A percentile compares a stretch with the other conserved stretches of the same genome.
phyloP scores from a whole-genome alignment of 2,797 vertebrate genomes.

The Phoeniculus purpureus region DNA sequence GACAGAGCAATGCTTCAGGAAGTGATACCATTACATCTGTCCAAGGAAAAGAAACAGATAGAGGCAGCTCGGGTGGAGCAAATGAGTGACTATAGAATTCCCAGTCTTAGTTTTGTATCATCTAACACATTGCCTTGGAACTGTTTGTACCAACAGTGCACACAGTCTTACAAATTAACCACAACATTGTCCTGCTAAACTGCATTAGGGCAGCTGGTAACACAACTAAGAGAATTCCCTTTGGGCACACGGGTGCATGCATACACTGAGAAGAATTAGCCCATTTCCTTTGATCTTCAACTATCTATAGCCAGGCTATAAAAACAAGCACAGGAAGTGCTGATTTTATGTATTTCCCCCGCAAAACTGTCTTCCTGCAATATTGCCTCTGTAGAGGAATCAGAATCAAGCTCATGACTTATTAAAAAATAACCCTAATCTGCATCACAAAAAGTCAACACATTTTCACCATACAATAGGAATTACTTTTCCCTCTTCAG shows the following conservation, averaged over 20 bases:
- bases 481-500: neutral
- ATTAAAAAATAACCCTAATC: neutral
- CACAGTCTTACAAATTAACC: neutral
- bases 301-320: neutral
- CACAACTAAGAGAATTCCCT: neutral
- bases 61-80: neutral
- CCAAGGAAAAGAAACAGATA: neutral
- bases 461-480: neutral
- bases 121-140: neutral
- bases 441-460: neutral
- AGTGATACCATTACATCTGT: neutral
- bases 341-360: neutral
- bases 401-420: neutral
- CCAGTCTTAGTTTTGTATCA: neutral
- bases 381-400: neutral
- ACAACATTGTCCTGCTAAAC: neutral
- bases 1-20: slow-evolving; percentile 9
- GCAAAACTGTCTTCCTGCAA: neutral
- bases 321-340: neutral
- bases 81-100: neutral
- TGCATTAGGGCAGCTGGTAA: neutral
- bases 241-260: accelerated
- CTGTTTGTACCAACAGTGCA: neutral
- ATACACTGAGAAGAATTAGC: neutral
- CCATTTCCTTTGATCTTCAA: slow-evolving; percentile 30